Base-by-base conservation (phyloP, 2,888 invertebrate species). In the Eubasilissa splendida region DNA sequence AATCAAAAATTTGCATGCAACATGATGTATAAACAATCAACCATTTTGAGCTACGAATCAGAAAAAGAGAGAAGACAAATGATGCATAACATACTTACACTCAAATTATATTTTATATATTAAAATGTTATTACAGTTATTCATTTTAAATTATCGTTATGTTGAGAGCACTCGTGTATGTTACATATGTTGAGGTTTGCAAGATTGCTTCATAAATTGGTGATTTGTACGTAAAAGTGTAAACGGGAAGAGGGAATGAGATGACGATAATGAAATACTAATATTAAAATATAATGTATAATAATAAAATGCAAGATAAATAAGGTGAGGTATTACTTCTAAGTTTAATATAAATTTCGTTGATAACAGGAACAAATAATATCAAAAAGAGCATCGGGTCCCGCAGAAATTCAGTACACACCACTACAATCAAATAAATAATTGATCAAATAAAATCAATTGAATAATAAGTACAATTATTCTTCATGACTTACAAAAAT, bases 291-390 rank as follows among this genome's bases (percentile, higher is more conserved):
- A 33, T 33, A 68, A 31, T n/a, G 9, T 31, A 68, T 50, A 68
- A 68, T 50, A 50, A 68, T 50, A 50, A 68, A 68, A 68, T 68
- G 68, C 68, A 68, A 68, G 68, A 68, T 76, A 76, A 76, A 76
- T 76, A 76, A 65, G 66, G 63, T 76, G 66, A 65, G 63, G 65
- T 65, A 76, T 63, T 58, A 58, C 42, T 73, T 50, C 76, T 76
- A 65, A 76, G 53, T n/a, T 78, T 50, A 52, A 71, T 60, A 65
- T 54, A 73, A 73, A 79, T 80, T 80, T 80, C 80, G 80, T 77
- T 80, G 80, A 80, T 75, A 80, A 73, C 77, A 80, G 80, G 80
- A 80, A 80, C 80, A 73, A 80, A 77, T 31, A 73, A 77, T 76
- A 76, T 66, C 71, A 53, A 58, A 73, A 56, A 73, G 71, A 73